Evolutionary conservation across 2,888 invertebrate species (phyloP), one percentile per base, ranked within the genome.

Genomic region (Habrosyne pyritoides): DNA sequence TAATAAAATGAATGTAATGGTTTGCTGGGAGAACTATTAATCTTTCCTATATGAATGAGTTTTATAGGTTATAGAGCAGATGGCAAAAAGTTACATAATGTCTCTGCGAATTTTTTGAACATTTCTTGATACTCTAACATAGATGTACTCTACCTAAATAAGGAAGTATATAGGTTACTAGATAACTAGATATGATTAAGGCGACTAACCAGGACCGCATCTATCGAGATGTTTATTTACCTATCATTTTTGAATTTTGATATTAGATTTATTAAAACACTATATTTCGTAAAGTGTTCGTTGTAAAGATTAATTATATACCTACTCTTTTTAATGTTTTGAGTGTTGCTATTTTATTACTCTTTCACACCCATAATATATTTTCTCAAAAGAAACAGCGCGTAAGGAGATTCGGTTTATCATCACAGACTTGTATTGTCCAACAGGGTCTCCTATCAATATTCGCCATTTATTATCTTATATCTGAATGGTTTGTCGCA

Each of bases 401-500:
- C 14, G 24, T 28, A 64, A 57, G 56, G 53, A 53, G 46, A 61
- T 66, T 67, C 64, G 63, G 67, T 68, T 65, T 67, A 69, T 71
- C 73, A 74, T 76, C 67, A 64, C 64, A 67, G 66, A 66, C 55
- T 68, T 59, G 67, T 66, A 66, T 74, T 81, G 77, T 78, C 69
- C 56, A 52, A 51, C 51, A 63, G 61, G 63, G 70, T 66, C 64
- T 77, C 75, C 82, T 84, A 86, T 86, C 84, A 88, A 81, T 83
- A 81, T 77, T 77, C 69, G 79, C 86, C 84, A 91, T 91, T 90
- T 90, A 90, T 91, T 89, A 89, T 86, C 81, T 73, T 66, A 80
- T 83, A 87, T 81, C 86, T 86, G 84, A 91, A 91, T 91, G 79
- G 87, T 88, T 86, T 90, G 89, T 91, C 90, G 87, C 81, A 81